phyloP scores from a whole-genome alignment of 1,140 invertebrate species.

The Cotesia glomerata region DNA sequence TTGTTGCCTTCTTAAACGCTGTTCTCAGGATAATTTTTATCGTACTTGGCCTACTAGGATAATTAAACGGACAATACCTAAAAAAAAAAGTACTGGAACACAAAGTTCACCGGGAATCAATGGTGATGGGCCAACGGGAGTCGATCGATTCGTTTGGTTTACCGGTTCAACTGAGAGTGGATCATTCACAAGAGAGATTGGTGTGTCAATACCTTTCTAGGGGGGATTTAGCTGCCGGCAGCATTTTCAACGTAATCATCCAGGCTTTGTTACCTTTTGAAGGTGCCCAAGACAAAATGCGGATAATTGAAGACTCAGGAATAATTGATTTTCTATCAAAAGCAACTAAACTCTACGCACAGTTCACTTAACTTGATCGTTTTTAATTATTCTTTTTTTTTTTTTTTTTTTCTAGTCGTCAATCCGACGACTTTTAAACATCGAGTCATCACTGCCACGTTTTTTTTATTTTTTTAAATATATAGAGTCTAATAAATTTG shows the following conservation, averaged over 20 bases:
- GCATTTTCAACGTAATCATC: background rate
- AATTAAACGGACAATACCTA: constrained; percentile 24
- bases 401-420: background rate
- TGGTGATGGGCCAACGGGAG: background rate
- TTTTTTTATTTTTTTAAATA: background rate
- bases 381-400: background rate
- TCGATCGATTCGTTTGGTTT: constrained; percentile 12
- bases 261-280: background rate
- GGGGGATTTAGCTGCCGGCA: background rate
- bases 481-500: background rate
- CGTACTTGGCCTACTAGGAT: constrained; percentile 51
- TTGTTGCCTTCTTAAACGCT: constrained; percentile 47
- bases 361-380: background rate
- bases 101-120: constrained; percentile 31
- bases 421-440: background rate
- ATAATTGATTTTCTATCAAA: background rate
- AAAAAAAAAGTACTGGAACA: constrained; percentile 33
- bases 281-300: background rate
- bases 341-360: background rate
- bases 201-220: constrained; percentile 52
- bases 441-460: constrained; percentile 20
- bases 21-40: constrained; percentile 46
- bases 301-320: constrained; percentile 9
- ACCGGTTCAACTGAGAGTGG: constrained; percentile 19
- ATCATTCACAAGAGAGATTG: constrained; percentile 41